A percentile compares a stretch with the other conserved stretches of the same genome.
Conservation (phyloP, 2,113 vertebrate species). For the Chinchilla lanigera region DNA sequence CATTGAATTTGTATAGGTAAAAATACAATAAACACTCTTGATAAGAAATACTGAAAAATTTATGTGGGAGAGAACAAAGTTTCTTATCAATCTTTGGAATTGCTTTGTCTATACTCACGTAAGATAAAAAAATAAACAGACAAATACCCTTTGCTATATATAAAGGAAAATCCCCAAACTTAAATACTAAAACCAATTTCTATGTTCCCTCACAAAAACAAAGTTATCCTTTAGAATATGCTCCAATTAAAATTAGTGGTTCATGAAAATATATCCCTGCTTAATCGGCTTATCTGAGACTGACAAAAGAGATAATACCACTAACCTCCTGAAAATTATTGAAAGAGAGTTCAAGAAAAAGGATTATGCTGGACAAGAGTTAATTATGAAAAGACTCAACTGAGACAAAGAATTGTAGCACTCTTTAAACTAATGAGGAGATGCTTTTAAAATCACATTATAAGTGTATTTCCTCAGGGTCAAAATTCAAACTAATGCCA, state of each 20-base stretch:
- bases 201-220: neutral
- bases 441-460: slow-evolving; percentile 75
- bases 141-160: neutral
- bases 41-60: neutral
- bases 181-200: neutral
- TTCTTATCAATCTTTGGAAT: neutral
- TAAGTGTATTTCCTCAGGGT: slow-evolving; percentile 77
- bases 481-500: slow-evolving; percentile 74
- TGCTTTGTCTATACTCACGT: neutral
- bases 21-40: neutral
- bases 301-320: slow-evolving; percentile 72
- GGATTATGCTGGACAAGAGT: slow-evolving; percentile 74
- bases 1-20: neutral
- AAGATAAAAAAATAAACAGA: neutral
- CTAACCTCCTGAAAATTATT: slow-evolving; percentile 77
- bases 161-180: neutral
- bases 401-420: slow-evolving; percentile 76
- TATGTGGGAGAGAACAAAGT: neutral
- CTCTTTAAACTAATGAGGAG: slow-evolving; percentile 82
- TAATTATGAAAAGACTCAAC: slow-evolving; percentile 83
- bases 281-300: slow-evolving; percentile 72
- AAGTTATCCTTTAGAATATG: slow-evolving; percentile 55
- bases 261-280: slow-evolving; percentile 33
- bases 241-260: slow-evolving; percentile 52
- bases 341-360: slow-evolving; percentile 77